These are phyloP conservation scores for Gasteruption jaculator DNA, from an alignment of 2,888 invertebrate genomes.

Conservation along the genomic window DNA sequence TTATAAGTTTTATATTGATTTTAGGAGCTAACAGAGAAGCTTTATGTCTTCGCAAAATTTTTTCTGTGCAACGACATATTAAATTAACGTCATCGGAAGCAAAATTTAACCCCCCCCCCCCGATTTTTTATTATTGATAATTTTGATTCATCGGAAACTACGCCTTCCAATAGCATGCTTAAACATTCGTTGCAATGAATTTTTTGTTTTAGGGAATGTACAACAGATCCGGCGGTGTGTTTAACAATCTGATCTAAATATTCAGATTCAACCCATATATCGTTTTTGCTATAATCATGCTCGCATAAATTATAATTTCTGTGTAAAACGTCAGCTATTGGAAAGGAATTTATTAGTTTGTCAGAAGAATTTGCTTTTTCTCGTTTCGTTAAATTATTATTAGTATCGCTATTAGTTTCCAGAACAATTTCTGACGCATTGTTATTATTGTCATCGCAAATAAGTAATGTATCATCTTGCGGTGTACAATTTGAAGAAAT, in stretches of 20 bases:
- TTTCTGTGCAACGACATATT: slow-evolving; percentile 5
- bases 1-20: slow-evolving; percentile 2
- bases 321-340: no score
- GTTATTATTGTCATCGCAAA: not conserved
- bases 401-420: not conserved
- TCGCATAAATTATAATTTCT: not conserved
- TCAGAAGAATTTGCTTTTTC: no score
- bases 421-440: not conserved
- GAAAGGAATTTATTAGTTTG: no score
- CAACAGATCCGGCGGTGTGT: slow-evolving; percentile 7
- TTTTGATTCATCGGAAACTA: slow-evolving; percentile 4
- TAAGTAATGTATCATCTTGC: not conserved
- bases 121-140: slow-evolving; percentile 8
- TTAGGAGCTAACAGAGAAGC: not conserved
- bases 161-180: not conserved
- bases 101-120: slow-evolving; percentile 9
- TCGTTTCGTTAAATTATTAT: not conserved
- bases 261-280: slow-evolving; percentile 4
- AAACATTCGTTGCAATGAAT: slow-evolving; percentile 12
- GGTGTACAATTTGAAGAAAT: slow-evolving; percentile 2
- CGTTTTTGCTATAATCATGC: slow-evolving; percentile 4
- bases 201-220: not conserved
- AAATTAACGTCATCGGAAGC: slow-evolving; percentile 12
- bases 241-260: slow-evolving; percentile 7
- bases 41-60: slow-evolving; percentile 3